Conservation (phyloP, 2,888 invertebrate genomes). For the Euplexia lucipara region DNA sequence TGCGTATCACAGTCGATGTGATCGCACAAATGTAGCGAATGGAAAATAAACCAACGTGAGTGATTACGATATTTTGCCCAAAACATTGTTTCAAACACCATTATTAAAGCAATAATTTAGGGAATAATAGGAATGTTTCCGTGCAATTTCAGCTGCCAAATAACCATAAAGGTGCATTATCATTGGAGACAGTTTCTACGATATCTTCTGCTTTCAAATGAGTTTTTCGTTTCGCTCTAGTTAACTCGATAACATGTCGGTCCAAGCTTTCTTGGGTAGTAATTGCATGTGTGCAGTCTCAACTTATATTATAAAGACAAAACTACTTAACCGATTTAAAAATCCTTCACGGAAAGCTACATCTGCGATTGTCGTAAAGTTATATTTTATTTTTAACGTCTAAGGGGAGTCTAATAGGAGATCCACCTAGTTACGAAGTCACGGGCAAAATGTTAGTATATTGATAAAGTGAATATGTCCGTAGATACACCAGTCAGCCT, state of each 20-base stretch:
- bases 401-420: too few relatives aligned
- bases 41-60: slow-evolving; percentile 11
- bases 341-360: too few relatives aligned
- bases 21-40: slow-evolving; percentile 48
- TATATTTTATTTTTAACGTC: too few relatives aligned
- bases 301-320: too few relatives aligned
- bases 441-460: too few relatives aligned
- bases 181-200: slow-evolving; percentile 22
- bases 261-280: background rate
- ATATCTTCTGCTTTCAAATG: slow-evolving; percentile 25
- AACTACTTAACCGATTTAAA: too few relatives aligned
- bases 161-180: slow-evolving; percentile 39
- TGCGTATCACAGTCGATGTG: slow-evolving; percentile 55
- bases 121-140: slow-evolving; percentile 10
- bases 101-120: slow-evolving; percentile 32
- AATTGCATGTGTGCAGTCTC: slow-evolving; percentile 15
- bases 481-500: too few relatives aligned
- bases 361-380: too few relatives aligned
- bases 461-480: too few relatives aligned
- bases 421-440: too few relatives aligned
- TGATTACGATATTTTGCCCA: slow-evolving; percentile 17
- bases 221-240: slow-evolving; percentile 33
- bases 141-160: slow-evolving; percentile 25
- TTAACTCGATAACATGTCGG: slow-evolving; percentile 23
- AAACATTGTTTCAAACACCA: slow-evolving; percentile 29